Base-by-base conservation (phyloP, 2,888 invertebrate species). In the Philopedon plagiatum region DNA sequence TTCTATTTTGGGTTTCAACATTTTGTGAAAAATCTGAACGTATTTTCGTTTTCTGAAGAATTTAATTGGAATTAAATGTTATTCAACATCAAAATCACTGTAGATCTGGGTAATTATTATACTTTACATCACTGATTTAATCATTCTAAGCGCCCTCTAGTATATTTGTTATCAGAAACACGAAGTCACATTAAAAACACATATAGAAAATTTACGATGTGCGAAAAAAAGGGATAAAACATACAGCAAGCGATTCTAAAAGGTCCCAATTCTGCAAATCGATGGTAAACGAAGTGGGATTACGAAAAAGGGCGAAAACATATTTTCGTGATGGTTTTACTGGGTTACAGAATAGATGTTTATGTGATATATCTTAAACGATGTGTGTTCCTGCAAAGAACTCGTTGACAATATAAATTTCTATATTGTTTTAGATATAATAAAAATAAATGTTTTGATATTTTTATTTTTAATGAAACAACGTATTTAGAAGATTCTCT, bases 261-360 rank as follows among this genome's bases (percentile, higher is more conserved):
- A 23, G 46, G 46, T 46, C 23, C 41, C 39, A 15, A 60, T 60
- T 60, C 41, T 23, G 26, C 44, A 60, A 60, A 60, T 60, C 60
- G 60, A 60, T 39, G 44, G 21, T 60, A 60, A 60, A 60, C 23
- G 60, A 21, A 13, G 60, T 23, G 19, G 26, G 39, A 60, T 60
- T 44, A 41, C 44, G 13, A 41, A 29, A 60, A 41, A 11, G 26
- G 39, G 15, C 23, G 60, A 26, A 15, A 39, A 60, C 44, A 60
- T 56, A 56, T 56, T 56, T 54, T 56, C 21, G 23, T 23, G 46
- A 46, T 21, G 23, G 46, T 46, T 46, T 44, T 46, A 46, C 46
- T n/a, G 46, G 46, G 9, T 46, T 46, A 46, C n/a, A 46, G 23
- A 44, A 44, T 44, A 9, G 44, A 23, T 11, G 21, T 11, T 21